Evolutionary conservation across 2,113 vertebrate genomes (phyloP), one percentile per base, ranked within the genome.

Genomic region (Pseudopipra pipra): DNA sequence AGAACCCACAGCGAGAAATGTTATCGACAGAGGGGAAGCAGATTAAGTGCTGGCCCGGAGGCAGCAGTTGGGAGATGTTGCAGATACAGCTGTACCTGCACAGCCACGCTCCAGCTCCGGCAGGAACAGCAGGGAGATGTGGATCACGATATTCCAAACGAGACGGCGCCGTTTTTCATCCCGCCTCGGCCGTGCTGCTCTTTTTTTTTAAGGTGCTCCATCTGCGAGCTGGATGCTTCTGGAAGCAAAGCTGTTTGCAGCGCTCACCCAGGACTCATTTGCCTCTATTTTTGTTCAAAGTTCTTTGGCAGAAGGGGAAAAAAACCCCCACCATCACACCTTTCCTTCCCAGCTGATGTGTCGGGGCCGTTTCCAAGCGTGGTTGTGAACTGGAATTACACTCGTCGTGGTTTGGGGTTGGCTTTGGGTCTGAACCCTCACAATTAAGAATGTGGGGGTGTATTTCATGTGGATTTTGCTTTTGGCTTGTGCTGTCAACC

Each of bases 41-140:
- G 90, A 77, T 94, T 31, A 73, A 70, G 47, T 54, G 55, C 83
- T 76, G 15, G 78, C 92, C 89, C n/a, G 78, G 24, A 84, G 94
- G 78, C 74, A 49, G 12, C 2, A 41, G 2, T 16, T 59, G n/a
- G 79, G 41, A 81, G 79, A 81, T 81, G 43, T 30, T 63, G 21
- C 33, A 35, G 93, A 73, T 68, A 46, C 0, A 39, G 68, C 59
- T 58, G n/a, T 72, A 43, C 58, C 58, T 67, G 68, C 54, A 10
- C 56, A 63, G 71, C 49, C 8, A 1, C 47, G 13, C 85, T 75
- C n/a, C 37, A 20, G 27, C 63, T 74, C 18, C 67, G 41, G 70
- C 20, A 1, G 51, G 47, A 30, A 16, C 59, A 41, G 63, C 5
- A 4, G 49, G 72, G 82, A 94, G 59, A 85, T 68, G 43, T 12